phyloP scores from a whole-genome alignment of 2,888 invertebrate species.

The Drosophila leonis region DNA sequence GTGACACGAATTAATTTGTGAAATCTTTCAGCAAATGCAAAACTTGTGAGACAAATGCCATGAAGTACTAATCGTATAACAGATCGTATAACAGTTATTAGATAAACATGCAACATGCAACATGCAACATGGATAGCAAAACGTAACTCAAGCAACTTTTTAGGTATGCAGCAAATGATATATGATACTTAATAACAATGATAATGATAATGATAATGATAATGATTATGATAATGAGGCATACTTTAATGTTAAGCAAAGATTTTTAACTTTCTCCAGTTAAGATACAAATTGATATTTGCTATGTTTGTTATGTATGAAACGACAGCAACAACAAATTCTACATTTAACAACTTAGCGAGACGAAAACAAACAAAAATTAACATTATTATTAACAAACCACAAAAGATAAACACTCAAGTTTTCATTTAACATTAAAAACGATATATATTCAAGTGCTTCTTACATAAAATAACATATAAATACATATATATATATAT shows the following conservation, averaged over 20 bases:
- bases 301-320: slow-evolving; percentile 42
- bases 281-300: slow-evolving; percentile 47
- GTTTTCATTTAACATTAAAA: slow-evolving; percentile 83
- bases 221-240: slow-evolving; percentile 48
- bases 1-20: slow-evolving; percentile 41
- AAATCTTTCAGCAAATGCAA: slow-evolving; percentile 55
- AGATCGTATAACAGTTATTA: slow-evolving; percentile 11
- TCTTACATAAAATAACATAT: slow-evolving; percentile 84
- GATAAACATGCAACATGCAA: slow-evolving; percentile 19
- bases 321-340: slow-evolving; percentile 47
- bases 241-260: slow-evolving; percentile 64
- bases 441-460: slow-evolving; percentile 86
- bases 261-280: slow-evolving; percentile 73
- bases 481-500: slow-evolving; percentile 58
- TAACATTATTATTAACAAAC: slow-evolving; percentile 23
- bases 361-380: slow-evolving; percentile 29
- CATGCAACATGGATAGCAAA: slow-evolving; percentile 23
- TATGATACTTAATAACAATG: slow-evolving; percentile 23
- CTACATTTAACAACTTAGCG: slow-evolving; percentile 48
- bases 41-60: slow-evolving; percentile 53
- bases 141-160: slow-evolving; percentile 55
- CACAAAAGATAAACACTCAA: slow-evolving; percentile 54
- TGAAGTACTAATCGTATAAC: slow-evolving; percentile 26
- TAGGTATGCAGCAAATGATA: slow-evolving; percentile 41
- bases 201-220: slow-evolving; percentile 52